Conservation (phyloP, 2,113 vertebrate species). For the Scopus umbretta region DNA sequence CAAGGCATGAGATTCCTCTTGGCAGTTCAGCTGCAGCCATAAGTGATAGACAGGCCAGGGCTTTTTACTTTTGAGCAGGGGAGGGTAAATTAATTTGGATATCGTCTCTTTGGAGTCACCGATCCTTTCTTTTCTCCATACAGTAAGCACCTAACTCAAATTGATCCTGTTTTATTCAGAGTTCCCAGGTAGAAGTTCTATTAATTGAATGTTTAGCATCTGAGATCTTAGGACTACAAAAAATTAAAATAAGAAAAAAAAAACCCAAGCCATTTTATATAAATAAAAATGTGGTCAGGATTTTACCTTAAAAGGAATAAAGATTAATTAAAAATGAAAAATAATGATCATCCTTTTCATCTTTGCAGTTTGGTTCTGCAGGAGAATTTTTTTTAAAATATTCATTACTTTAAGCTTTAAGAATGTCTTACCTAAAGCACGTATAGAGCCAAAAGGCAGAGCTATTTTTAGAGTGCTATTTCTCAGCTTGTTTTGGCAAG, state of each 20-base stretch:
- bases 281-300: background rate
- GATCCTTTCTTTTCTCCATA: background rate
- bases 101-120: background rate
- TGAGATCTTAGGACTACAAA: background rate
- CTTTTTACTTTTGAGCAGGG: background rate
- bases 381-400: background rate
- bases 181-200: background rate
- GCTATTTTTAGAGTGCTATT: slow-evolving; percentile 9
- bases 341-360: background rate
- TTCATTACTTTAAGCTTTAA: background rate
- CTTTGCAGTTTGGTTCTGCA: background rate
- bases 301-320: background rate
- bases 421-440: background rate
- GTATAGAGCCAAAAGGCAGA: background rate
- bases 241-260: background rate
- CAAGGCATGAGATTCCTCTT: background rate
- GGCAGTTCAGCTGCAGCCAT: background rate
- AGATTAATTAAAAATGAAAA: background rate
- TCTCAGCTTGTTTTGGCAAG: slow-evolving; percentile 3
- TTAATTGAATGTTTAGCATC: background rate
- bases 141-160: background rate
- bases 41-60: background rate
- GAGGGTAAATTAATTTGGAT: background rate
- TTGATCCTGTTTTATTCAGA: background rate
- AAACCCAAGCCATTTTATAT: background rate